Conservation (phyloP, 2,888 invertebrate genomes). For the Galeopsomyia nigrocyanea region DNA sequence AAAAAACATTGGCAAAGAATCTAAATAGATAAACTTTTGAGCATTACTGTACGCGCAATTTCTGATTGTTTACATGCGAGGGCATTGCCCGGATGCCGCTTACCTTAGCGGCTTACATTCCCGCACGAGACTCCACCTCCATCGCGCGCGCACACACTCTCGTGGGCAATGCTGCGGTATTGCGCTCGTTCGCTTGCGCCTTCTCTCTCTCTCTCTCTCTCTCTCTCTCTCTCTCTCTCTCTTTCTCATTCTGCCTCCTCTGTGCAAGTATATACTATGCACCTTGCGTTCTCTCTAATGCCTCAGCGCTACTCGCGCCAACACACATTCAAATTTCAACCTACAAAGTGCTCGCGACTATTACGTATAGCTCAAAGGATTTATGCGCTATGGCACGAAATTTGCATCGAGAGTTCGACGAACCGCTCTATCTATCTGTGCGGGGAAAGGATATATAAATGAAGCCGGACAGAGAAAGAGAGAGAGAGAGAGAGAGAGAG, state of each 20-base stretch:
- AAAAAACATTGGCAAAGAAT: neutral
- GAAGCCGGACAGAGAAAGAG: constrained; percentile 16
- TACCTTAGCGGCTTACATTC: constrained; percentile 59
- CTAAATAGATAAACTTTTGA: constrained; percentile 5
- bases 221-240: neutral
- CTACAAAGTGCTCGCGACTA: neutral
- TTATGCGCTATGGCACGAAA: constrained; percentile 46
- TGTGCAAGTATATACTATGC: constrained; percentile 1
- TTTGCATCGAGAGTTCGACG: constrained; percentile 56
- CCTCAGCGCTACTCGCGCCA: neutral
- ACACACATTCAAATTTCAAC: neutral
- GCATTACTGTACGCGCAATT: constrained; percentile 45
- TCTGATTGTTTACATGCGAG: constrained; percentile 68
- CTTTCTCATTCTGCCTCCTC: neutral
- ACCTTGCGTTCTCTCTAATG: constrained; percentile 28
- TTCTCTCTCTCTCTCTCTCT: constrained; percentile 1
- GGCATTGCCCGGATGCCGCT: constrained; percentile 67
- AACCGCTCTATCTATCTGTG: constrained; percentile 42
- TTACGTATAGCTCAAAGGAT: neutral
- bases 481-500: constrained; percentile 4
- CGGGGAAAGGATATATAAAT: constrained; percentile 25
- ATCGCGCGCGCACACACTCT: neutral
- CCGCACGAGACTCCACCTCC: constrained; percentile 43
- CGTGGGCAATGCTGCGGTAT: constrained; percentile 10
- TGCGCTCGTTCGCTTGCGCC: constrained; percentile 15